Conservation (phyloP, 2,888 invertebrate genomes). For the Lasioglossum vierecki region DNA sequence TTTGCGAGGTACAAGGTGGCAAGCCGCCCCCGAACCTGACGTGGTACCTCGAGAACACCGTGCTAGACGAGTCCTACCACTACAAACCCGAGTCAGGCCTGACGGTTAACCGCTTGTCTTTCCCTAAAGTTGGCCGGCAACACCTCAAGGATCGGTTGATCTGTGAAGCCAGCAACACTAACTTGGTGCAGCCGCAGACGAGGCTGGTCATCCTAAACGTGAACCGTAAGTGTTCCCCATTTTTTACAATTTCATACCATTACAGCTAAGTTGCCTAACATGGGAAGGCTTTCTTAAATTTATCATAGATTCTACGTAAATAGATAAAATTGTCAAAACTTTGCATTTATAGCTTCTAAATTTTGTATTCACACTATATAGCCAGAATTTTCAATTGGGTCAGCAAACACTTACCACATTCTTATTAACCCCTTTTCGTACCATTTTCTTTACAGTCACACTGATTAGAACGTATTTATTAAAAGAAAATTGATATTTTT, state of each 20-base stretch:
- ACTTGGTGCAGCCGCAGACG: constrained; percentile 91
- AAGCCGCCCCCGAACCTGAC: constrained; percentile 91
- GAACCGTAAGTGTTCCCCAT: constrained; percentile 89
- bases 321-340: no score
- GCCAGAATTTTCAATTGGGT: not conserved
- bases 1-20: constrained; percentile 94
- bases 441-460: no score
- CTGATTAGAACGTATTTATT: no score
- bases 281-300: no score
- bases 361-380: no score
- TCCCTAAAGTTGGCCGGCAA: constrained; percentile 92
- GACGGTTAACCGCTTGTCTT: constrained; percentile 92
- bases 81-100: constrained; percentile 87
- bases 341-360: no score
- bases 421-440: not conserved
- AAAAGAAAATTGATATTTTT: no score
- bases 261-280: no score
- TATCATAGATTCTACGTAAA: no score
- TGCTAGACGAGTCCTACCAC: constrained; percentile 93
- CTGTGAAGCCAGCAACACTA: constrained; percentile 95
- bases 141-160: constrained; percentile 93
- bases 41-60: constrained; percentile 93
- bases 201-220: constrained; percentile 93
- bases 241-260: not conserved
- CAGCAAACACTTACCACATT: not conserved